Percentiles rank a stretch among this genome's conserved stretches.
phyloP scores from a whole-genome alignment of 2,888 invertebrate genomes.

The Aphidius colemani region DNA sequence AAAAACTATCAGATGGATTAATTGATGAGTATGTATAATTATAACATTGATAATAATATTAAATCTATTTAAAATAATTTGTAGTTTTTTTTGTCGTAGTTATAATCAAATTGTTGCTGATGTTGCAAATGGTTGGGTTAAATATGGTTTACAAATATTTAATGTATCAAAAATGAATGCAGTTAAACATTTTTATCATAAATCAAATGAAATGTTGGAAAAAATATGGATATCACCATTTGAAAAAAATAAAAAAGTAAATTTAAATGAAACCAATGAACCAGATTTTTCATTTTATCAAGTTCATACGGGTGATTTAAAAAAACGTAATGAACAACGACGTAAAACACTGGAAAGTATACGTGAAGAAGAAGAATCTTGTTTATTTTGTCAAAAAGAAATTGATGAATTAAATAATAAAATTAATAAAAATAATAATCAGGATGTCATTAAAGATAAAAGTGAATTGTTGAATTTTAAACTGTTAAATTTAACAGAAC shows the following conservation, averaged over 20 bases:
- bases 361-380: conserved; percentile 2
- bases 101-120: conserved; percentile 60
- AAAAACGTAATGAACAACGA: neutral
- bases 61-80: neutral
- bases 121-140: conserved; percentile 67
- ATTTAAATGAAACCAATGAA: neutral
- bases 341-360: neutral
- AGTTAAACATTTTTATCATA: conserved; percentile 45
- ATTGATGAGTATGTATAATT: conserved; percentile 27
- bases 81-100: conserved; percentile 30
- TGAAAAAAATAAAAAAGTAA: conserved; percentile 6
- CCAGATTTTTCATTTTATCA: neutral
- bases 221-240: conserved; percentile 31
- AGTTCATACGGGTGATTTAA: neutral
- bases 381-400: neutral
- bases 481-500: conserved; percentile 34
- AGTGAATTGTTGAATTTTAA: conserved; percentile 28
- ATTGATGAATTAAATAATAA: neutral
- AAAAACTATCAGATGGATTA: conserved; percentile 47
- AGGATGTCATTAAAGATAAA: neutral
- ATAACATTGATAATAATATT: neutral
- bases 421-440: neutral
- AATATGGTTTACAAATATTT: conserved; percentile 66
- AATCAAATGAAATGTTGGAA: conserved; percentile 33
- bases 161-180: conserved; percentile 63